phyloP scores from a whole-genome alignment of 1,140 invertebrate species.

The Ladona fulva region DNA sequence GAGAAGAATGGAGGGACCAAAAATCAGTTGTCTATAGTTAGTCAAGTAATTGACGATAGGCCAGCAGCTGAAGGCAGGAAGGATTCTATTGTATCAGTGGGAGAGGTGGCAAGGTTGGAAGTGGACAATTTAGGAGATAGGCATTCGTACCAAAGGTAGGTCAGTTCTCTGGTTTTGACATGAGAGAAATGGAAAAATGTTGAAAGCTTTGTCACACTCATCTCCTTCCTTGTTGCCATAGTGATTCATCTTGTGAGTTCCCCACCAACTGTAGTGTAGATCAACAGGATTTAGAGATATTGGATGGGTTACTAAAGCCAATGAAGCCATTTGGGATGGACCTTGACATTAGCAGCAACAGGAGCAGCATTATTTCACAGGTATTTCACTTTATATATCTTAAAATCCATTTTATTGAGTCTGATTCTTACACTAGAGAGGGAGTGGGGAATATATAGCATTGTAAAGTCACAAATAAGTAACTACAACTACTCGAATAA shows the following conservation, averaged over 20 bases:
- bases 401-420: not conserved
- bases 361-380: conserved; percentile 45
- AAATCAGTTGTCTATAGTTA: conserved; percentile 16
- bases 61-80: not conserved
- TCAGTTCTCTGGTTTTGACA: conserved; percentile 13
- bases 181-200: conserved; percentile 23
- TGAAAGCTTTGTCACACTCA: conserved; percentile 38
- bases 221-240: conserved; percentile 36
- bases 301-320: conserved; percentile 29
- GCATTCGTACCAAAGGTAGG: conserved; percentile 17
- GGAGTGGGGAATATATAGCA: not conserved
- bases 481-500: not conserved
- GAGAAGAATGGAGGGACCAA: conserved; percentile 19
- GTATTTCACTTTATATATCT: conserved; percentile 23
- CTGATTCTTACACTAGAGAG: not conserved
- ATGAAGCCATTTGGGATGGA: conserved; percentile 45
- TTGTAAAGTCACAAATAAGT: too few species aligned
- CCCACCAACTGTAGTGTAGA: conserved; percentile 35
- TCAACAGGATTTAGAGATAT: conserved; percentile 27
- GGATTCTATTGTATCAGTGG: not conserved
- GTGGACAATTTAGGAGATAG: conserved; percentile 13
- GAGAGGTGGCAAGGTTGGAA: conserved; percentile 12
- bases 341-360: conserved; percentile 43
- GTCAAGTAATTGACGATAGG: not conserved
- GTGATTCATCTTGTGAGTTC: conserved; percentile 42